Conservation (phyloP, 2,113 vertebrate genomes). For the Blennius ocellaris region DNA sequence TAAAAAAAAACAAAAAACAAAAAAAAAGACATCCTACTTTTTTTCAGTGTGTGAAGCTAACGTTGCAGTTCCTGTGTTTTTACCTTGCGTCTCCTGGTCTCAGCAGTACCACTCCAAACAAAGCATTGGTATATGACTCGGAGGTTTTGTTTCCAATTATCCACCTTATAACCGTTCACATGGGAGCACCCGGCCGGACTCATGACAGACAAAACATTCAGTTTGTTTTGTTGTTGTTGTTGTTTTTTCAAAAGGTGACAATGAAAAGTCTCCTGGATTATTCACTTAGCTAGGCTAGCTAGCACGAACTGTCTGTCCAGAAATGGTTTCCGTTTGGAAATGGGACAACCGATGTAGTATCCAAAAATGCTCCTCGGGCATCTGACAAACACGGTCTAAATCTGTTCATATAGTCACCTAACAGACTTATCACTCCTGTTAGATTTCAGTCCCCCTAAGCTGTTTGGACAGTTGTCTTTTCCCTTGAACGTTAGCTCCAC, state of each 20-base stretch:
- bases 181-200: slow-evolving; percentile 97
- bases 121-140: slow-evolving; percentile 98
- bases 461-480: slow-evolving; percentile 76
- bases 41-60: slow-evolving; percentile 29
- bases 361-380: slow-evolving; percentile 76
- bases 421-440: slow-evolving; percentile 29
- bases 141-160: slow-evolving; percentile 99
- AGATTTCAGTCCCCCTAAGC: slow-evolving; percentile 51
- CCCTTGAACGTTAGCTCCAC: slow-evolving; percentile 67
- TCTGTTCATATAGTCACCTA: slow-evolving; percentile 48
- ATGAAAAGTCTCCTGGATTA: slow-evolving; percentile 77
- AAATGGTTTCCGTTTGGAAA: slow-evolving; percentile 82
- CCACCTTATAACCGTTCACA: slow-evolving; percentile 98
- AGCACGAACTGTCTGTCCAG: slow-evolving; percentile 77
- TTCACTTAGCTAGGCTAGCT: slow-evolving; percentile 73
- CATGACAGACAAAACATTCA: slow-evolving; percentile 89
- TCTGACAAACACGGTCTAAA: slow-evolving; percentile 66
- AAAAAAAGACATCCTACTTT: slow-evolving; percentile 1
- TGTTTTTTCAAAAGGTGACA: slow-evolving; percentile 47
- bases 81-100: slow-evolving; percentile 98
- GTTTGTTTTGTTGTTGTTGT: slow-evolving; percentile 57
- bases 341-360: slow-evolving; percentile 80
- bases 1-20: not conserved
- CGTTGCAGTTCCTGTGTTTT: slow-evolving; percentile 66
- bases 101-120: slow-evolving; percentile 96